These are phyloP conservation scores for Bombus fervidus DNA, from an alignment of 1,140 invertebrate species.

Conservation along the genomic window DNA sequence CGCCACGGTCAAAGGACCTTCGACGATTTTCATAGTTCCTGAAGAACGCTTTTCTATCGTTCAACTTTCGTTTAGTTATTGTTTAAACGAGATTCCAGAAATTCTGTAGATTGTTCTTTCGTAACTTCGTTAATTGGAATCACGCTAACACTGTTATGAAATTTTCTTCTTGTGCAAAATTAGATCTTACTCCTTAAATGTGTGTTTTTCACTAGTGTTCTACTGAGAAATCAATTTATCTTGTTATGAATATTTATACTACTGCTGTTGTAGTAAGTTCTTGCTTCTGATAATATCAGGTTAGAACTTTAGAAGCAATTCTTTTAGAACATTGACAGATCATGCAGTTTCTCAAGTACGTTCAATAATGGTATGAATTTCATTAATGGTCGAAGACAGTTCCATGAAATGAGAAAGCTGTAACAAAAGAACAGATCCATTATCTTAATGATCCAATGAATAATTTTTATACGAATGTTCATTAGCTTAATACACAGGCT, in stretches of 20 bases:
- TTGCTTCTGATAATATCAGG: background rate
- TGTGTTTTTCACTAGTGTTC: background rate
- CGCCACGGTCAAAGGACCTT: background rate
- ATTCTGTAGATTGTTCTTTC: too few relatives aligned
- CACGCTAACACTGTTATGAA: background rate
- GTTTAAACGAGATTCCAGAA: background rate
- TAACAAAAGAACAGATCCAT: background rate
- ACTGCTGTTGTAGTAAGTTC: background rate
- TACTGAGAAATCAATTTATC: background rate
- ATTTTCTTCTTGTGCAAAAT: too few relatives aligned
- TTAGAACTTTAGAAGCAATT: background rate
- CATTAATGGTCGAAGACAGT: background rate
- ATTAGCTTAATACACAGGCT: background rate
- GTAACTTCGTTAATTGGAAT: background rate
- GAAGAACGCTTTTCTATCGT: background rate
- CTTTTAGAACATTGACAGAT: background rate
- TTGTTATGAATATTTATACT: background rate
- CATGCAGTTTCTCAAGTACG: background rate
- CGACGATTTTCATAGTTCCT: background rate
- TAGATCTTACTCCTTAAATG: too few relatives aligned
- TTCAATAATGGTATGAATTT: background rate
- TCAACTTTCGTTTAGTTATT: background rate
- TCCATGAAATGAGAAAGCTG: background rate
- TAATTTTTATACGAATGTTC: background rate
- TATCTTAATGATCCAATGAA: background rate